Conservation (phyloP, 2,797 vertebrate species). For the Spea hammondii region DNA sequence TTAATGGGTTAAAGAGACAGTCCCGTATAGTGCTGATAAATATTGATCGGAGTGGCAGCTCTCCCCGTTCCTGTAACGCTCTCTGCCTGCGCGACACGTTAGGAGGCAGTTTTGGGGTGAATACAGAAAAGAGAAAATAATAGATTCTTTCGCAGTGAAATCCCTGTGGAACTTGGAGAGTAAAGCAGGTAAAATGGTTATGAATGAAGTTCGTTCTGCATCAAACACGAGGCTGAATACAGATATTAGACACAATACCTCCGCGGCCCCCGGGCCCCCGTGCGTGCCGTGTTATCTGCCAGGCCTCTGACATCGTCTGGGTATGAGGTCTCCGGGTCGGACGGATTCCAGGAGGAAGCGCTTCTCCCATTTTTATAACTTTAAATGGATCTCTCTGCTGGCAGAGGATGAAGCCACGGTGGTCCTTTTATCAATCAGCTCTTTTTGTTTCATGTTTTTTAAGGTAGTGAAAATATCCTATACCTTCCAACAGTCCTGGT, state of each 20-base stretch:
- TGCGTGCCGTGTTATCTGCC: conserved; percentile 19
- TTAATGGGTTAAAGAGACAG: conserved; percentile 1
- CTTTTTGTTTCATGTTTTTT: too few species aligned
- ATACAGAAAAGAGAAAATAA: conserved; percentile 20
- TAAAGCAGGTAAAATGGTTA: conserved; percentile 46
- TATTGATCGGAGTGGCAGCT: too few species aligned
- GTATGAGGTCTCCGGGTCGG: too few species aligned
- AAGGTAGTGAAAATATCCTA: too few species aligned
- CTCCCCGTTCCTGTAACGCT: neutral
- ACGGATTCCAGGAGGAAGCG: too few species aligned
- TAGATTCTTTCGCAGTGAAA: conserved; percentile 30
- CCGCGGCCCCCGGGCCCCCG: conserved; percentile 2
- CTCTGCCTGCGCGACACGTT: neutral
- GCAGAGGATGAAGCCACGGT: too few species aligned
- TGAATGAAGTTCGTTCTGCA: conserved; percentile 45
- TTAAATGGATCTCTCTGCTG: too few species aligned
- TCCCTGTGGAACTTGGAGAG: conserved; percentile 29
- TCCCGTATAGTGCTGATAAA: neutral
- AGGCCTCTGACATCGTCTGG: neutral
- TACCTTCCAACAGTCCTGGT: too few species aligned
- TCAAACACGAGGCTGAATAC: conserved; percentile 39
- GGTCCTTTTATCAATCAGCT: too few species aligned
- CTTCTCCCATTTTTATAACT: too few species aligned
- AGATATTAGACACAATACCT: conserved; percentile 34
- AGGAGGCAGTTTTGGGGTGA: conserved; percentile 1